Evolutionary conservation across 2,113 vertebrate species (phyloP).

Genomic region (Gambusia affinis): DNA sequence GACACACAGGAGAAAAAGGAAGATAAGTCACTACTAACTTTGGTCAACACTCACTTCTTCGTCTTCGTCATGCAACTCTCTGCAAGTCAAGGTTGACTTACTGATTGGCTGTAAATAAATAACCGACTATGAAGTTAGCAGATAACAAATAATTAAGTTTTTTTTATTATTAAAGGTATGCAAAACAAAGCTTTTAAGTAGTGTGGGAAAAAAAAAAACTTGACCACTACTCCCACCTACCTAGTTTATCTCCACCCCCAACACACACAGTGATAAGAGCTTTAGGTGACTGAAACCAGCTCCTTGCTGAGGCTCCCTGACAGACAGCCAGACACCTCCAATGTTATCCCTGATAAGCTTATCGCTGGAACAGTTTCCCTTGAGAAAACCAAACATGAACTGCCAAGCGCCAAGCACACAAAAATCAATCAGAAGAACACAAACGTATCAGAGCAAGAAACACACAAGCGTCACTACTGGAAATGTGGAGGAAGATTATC

Average conservation of each 20-base stretch:
- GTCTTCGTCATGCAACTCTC: neutral
- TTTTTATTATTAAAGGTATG: neutral
- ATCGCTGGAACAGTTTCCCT: conserved; percentile 47
- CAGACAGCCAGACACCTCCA: conserved; percentile 59
- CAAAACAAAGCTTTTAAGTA: too few species aligned
- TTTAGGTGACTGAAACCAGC: conserved; percentile 64
- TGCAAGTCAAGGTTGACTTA: neutral
- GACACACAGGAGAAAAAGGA: conserved; percentile 46
- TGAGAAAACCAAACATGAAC: conserved; percentile 33
- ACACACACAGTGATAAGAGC: conserved; percentile 52
- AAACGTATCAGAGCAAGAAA: neutral
- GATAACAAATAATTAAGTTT: neutral
- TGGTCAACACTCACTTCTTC: neutral
- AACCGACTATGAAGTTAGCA: neutral
- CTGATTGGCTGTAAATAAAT: neutral
- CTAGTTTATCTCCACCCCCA: neutral
- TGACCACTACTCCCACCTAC: too few species aligned
- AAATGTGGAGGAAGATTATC: neutral
- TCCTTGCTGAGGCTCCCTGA: conserved; percentile 37
- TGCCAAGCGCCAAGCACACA: conserved; percentile 5
- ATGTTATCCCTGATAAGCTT: conserved; percentile 61
- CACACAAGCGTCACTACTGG: neutral
- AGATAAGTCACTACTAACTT: conserved; percentile 16
- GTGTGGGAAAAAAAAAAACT: neutral
- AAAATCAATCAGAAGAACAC: neutral